Evolutionary conservation across 2,888 invertebrate species (phyloP), one percentile per base, ranked within the genome.

Genomic region (Drosophila phalerata): DNA sequence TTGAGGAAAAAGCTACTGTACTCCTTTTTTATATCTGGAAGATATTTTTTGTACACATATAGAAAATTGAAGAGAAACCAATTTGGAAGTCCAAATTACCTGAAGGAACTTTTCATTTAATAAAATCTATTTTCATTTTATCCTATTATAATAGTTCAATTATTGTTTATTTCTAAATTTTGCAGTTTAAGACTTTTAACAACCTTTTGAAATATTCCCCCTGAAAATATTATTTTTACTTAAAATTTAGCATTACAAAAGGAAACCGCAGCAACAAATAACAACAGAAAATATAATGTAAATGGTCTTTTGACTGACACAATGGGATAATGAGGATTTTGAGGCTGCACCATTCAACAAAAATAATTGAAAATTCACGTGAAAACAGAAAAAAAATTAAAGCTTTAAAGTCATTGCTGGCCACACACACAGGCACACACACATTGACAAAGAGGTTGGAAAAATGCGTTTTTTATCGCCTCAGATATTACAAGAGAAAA

Each of bases 401-500:
- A 64, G 58, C 40, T 5, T 48, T 65, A 69, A 58, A 71, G 61
- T 82, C 85, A 82, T 66, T 49, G 45, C 45, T 45, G 73, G 62
- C 84, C 80, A 85, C 68, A 73, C 76, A 71, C 17, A 48, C 30
- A 48, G 66, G 49, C n/a, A 19, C 28, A 30, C 6, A 32, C 5
- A 5, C 9, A 28, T 40, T 15, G 48, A 60, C 57, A 60, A 48
- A 63, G 38, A 42, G 42, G 40, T 15, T 51, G 55, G 72, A 76
- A 74, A 74, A 69, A 67, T 71, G 68, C 51, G 66, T 69, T 63
- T 60, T 64, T 49, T 48, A 80, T 69, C 51, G 67, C 60, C 55
- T 73, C 47, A 42, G 30, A 52, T 64, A 69, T 62, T 78, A 88
- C 83, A 82, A 82, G 73, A 64, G 73, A 68, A 79, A 76, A 71